Evolutionary conservation across 1,140 invertebrate genomes (phyloP).

Genomic region (Mylabris phalerata): DNA sequence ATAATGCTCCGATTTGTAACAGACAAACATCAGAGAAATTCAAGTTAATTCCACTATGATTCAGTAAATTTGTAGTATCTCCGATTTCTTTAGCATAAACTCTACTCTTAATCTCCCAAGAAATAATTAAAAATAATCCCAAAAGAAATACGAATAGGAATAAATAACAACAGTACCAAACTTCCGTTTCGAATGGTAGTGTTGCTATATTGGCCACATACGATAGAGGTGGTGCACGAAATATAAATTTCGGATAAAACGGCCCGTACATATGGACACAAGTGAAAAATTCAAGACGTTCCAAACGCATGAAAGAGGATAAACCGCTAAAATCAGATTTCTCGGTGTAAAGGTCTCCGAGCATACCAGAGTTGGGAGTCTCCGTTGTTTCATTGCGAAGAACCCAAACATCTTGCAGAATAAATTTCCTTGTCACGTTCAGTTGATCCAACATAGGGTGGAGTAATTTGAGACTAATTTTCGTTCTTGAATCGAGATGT

Average conservation of each 20-base stretch:
- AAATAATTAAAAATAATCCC: constrained; percentile 19
- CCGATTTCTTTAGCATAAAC: not conserved
- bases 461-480: no score
- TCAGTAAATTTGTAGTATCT: not conserved
- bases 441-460: no score
- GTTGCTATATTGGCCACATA: constrained; percentile 56
- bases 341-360: no score
- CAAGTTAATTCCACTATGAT: constrained; percentile 33
- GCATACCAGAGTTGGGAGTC: no score
- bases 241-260: constrained; percentile 45
- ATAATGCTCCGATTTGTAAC: constrained; percentile 46
- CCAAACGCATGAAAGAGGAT: no score
- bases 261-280: no score
- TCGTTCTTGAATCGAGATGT: no score
- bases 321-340: no score
- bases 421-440: no score
- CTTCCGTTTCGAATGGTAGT: constrained; percentile 48
- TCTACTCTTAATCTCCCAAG: constrained; percentile 19
- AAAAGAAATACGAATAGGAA: constrained; percentile 28
- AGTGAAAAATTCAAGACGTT: no score
- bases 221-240: constrained; percentile 54
- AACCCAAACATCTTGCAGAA: no score
- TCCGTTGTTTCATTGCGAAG: no score
- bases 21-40: constrained; percentile 42
- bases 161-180: constrained; percentile 49